These are phyloP conservation scores for Engystomops pustulosus DNA, from an alignment of 2,113 vertebrate genomes.

Conservation along the genomic window DNA sequence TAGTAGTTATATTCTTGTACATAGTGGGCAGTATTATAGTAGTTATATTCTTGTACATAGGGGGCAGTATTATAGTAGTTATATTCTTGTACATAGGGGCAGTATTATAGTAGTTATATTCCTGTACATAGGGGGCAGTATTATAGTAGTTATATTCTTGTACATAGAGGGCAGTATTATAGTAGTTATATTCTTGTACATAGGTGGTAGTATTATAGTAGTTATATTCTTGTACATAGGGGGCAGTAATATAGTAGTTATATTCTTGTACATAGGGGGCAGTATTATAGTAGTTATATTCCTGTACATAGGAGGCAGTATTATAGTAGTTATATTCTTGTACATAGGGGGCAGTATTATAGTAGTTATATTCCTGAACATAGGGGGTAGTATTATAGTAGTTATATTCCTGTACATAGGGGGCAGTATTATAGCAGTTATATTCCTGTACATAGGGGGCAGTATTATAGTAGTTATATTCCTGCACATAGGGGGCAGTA, in stretches of 20 bases:
- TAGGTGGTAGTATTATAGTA: neutral
- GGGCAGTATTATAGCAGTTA: neutral
- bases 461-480: neutral
- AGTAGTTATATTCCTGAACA: constrained; percentile 5
- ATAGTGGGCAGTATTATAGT: too few relatives aligned
- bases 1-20: too few relatives aligned
- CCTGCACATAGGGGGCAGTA: neutral
- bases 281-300: constrained; percentile 14
- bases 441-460: neutral
- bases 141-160: too few relatives aligned
- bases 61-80: too few relatives aligned
- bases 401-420: neutral
- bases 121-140: too few relatives aligned
- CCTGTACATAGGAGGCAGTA: neutral
- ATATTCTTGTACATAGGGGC: too few relatives aligned
- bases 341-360: too few relatives aligned
- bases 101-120: too few relatives aligned
- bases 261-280: constrained; percentile 1
- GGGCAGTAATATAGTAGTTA: neutral
- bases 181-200: too few relatives aligned
- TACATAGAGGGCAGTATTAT: too few relatives aligned
- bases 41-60: too few relatives aligned
- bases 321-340: constrained; percentile 6
- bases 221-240: neutral
- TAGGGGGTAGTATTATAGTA: neutral